Conservation (phyloP, 2,797 vertebrate genomes). For the Tokudaia muenninki region DNA sequence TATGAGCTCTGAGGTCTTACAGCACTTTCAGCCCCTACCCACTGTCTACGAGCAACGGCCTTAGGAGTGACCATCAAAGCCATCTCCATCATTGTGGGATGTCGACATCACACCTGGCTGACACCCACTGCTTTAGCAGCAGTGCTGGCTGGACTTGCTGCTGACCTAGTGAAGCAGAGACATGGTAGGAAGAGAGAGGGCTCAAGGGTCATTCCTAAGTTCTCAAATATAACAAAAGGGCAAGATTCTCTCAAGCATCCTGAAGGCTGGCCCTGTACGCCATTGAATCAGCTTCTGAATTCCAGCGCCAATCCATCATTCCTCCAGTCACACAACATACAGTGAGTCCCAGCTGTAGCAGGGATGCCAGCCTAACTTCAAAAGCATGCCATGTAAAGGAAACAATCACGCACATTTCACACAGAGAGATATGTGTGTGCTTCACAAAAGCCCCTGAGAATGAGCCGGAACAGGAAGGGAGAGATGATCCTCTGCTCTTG, state of each 20-base stretch:
- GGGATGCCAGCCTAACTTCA: rapidly evolving
- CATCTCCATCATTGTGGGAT: neutral
- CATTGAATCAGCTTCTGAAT: neutral
- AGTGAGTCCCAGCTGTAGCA: neutral
- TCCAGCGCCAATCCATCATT: neutral
- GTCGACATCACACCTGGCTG: neutral
- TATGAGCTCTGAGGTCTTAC: neutral
- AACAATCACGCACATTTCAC: neutral
- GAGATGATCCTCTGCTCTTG: neutral
- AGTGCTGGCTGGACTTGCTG: neutral
- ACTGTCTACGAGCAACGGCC: neutral
- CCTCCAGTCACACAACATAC: neutral
- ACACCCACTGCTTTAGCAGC: neutral
- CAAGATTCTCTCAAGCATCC: neutral
- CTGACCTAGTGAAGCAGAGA: neutral
- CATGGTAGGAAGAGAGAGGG: neutral
- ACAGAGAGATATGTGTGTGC: rapidly evolving
- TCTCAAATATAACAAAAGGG: neutral
- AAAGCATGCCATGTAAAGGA: rapidly evolving
- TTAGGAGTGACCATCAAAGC: neutral
- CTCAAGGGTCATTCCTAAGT: neutral
- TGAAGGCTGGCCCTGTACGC: neutral
- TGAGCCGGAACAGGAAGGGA: neutral
- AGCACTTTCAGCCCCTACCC: no score
- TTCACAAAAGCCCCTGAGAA: neutral